Percentiles rank a stretch among this genome's conserved stretches.
These are phyloP conservation scores for Apostichopus leukothele DNA, from an alignment of 53 echinoderm and acorn worm species.

Conservation along the genomic window DNA sequence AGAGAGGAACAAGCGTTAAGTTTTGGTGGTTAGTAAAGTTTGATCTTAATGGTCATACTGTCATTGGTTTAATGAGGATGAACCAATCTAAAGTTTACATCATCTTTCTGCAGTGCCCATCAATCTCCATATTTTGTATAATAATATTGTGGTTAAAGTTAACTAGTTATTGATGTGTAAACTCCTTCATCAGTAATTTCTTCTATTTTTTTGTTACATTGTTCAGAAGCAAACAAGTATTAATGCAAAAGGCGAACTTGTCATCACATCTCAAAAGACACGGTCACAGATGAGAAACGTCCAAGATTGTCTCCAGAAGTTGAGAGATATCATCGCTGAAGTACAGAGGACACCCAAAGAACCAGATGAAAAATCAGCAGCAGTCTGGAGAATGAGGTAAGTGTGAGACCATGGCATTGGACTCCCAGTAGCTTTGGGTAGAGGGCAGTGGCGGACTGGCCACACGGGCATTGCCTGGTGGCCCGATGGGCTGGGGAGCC, in stretches of 20 bases:
- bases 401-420: neutral
- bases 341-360: constrained; percentile 81
- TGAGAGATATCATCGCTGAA: constrained; percentile 78
- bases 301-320: constrained; percentile 87
- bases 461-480: too few species aligned
- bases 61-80: too few species aligned
- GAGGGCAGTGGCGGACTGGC: neutral
- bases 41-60: too few species aligned
- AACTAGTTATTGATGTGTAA: too few species aligned
- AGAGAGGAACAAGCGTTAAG: too few species aligned
- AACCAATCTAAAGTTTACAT: too few species aligned
- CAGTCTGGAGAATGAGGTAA: constrained; percentile 80
- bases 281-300: constrained; percentile 87
- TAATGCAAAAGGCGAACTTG: constrained; percentile 78
- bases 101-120: neutral
- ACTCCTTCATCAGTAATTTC: too few species aligned
- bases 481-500: too few species aligned
- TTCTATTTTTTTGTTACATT: too few species aligned
- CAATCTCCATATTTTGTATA: too few species aligned
- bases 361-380: constrained; percentile 67
- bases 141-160: too few species aligned
- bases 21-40: too few species aligned
- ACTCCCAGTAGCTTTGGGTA: neutral
- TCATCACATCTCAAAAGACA: constrained; percentile 78
- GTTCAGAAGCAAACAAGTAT: constrained; percentile 74